phyloP scores from a whole-genome alignment of 2,797 vertebrate species.

The Hydrocynus forskahlii region DNA sequence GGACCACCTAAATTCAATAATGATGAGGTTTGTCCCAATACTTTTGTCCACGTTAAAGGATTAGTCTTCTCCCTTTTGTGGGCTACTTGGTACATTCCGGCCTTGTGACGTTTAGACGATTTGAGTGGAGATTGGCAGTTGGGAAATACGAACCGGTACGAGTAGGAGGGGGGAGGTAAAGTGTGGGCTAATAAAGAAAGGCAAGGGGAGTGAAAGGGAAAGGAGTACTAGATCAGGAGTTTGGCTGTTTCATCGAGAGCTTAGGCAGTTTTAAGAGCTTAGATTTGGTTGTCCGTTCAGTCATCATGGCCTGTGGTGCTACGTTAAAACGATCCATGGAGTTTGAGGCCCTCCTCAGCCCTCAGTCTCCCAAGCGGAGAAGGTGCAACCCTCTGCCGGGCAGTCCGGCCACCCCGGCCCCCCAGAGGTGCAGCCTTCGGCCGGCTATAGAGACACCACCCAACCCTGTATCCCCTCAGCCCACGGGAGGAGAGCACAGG shows the following conservation, averaged over 20 bases:
- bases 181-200: conserved; percentile 43
- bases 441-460: conserved; percentile 76
- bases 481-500: conserved; percentile 78
- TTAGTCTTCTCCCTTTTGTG: conserved; percentile 26
- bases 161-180: conserved; percentile 62
- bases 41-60: neutral
- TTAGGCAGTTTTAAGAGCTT: neutral
- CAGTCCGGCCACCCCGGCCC: conserved; percentile 80
- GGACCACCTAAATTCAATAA: too few species aligned
- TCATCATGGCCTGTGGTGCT: conserved; percentile 89
- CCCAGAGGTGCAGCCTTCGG: conserved; percentile 85
- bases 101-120: conserved; percentile 77
- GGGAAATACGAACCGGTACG: conserved; percentile 68
- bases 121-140: conserved; percentile 69
- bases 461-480: conserved; percentile 76
- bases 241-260: conserved; percentile 1
- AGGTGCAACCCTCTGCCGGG: conserved; percentile 88
- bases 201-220: neutral
- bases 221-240: neutral
- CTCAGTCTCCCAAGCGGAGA: conserved; percentile 89
- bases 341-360: conserved; percentile 91
- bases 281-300: conserved; percentile 45
- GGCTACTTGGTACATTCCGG: conserved; percentile 65
- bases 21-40: too few species aligned
- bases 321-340: conserved; percentile 93